phyloP scores from a whole-genome alignment of 2,888 invertebrate genomes.

The Strigamia transsilvanica region DNA sequence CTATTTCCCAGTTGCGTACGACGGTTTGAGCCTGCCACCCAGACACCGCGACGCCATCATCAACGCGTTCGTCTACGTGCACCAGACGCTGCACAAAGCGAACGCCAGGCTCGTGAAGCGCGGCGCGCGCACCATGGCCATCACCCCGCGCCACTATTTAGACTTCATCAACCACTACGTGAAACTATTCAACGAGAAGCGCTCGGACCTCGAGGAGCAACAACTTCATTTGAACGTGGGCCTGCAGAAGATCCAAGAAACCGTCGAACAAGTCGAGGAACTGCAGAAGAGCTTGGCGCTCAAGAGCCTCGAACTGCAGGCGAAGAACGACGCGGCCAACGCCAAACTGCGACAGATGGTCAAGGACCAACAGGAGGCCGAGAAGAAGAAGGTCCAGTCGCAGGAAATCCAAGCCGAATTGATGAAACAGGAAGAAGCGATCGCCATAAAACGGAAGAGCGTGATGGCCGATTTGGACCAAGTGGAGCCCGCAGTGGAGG shows the following conservation, averaged over 20 bases:
- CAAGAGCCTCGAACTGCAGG: slow-evolving; percentile 83
- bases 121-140: slow-evolving; percentile 94
- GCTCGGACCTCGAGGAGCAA: slow-evolving; percentile 97
- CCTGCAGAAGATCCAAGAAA: slow-evolving; percentile 97
- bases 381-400: slow-evolving; percentile 97
- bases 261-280: slow-evolving; percentile 98
- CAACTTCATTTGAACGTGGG: slow-evolving; percentile 98
- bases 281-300: slow-evolving; percentile 98
- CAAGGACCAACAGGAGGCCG: slow-evolving; percentile 98
- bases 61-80: slow-evolving; percentile 97
- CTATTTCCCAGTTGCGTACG: slow-evolving; percentile 87
- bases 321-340: slow-evolving; percentile 98
- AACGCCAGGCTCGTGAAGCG: slow-evolving; percentile 89
- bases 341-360: slow-evolving; percentile 99
- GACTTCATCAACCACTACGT: slow-evolving; percentile 99
- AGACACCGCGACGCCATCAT: slow-evolving; percentile 95
- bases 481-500: slow-evolving; percentile 98
- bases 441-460: slow-evolving; percentile 89
- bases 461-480: slow-evolving; percentile 96
- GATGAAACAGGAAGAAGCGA: slow-evolving; percentile 82
- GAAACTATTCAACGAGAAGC: slow-evolving; percentile 95
- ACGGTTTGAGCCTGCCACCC: slow-evolving; percentile 71
- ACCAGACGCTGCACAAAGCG: slow-evolving; percentile 94
- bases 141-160: slow-evolving; percentile 75
- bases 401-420: slow-evolving; percentile 93